These are phyloP conservation scores for Bugulina stolonifera DNA, from an alignment of 2,888 invertebrate genomes.

Conservation along the genomic window DNA sequence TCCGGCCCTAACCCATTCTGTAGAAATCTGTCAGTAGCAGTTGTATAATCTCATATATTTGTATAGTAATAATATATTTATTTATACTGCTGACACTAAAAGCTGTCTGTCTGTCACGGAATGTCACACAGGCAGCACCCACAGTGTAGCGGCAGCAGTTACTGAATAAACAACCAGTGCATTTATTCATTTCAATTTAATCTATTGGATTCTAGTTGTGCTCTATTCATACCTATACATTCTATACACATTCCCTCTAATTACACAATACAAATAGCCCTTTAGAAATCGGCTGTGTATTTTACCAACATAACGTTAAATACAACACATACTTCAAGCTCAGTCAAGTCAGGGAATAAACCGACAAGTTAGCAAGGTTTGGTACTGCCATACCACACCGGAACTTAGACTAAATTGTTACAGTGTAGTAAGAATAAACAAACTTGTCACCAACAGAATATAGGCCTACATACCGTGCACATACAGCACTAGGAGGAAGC, in stretches of 20 bases:
- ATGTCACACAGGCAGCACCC: not conserved
- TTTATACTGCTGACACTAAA: not conserved
- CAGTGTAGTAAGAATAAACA: no score
- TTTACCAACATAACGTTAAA: constrained; percentile 2
- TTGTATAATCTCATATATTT: no score
- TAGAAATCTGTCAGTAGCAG: no score
- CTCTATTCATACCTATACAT: not conserved
- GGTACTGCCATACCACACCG: no score
- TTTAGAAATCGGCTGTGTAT: not conserved
- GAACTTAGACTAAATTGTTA: no score
- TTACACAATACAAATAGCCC: constrained; percentile 14
- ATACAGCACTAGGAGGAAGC: not conserved
- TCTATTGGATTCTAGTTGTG: not conserved
- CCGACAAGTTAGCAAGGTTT: not conserved
- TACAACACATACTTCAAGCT: not conserved
- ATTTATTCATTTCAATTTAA: not conserved
- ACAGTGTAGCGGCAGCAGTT: not conserved
- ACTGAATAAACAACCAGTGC: not conserved
- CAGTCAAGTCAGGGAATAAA: not conserved
- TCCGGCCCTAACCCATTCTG: no score
- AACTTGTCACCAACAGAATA: no score
- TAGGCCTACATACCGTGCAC: no score
- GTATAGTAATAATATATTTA: no score
- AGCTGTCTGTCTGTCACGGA: not conserved
- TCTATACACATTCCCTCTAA: not conserved